phyloP scores from a whole-genome alignment of 2,797 vertebrate genomes.

The Myripristis murdjan region DNA sequence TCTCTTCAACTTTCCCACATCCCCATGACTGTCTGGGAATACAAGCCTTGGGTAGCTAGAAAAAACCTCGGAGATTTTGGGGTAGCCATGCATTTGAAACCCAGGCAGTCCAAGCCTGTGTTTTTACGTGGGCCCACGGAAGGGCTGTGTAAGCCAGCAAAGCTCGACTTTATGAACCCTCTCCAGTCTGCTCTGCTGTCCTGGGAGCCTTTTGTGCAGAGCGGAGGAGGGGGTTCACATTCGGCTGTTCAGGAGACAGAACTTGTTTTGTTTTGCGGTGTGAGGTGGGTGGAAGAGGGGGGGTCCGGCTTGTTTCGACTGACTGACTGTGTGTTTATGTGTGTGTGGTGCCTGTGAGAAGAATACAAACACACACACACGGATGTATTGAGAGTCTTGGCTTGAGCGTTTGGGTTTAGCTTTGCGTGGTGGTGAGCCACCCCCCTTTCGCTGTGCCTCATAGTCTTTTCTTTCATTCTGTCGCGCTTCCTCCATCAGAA shows the following conservation, averaged over 20 bases:
- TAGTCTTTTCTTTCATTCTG: conserved; percentile 47
- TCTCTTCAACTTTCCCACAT: conserved; percentile 43
- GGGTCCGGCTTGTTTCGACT: conserved; percentile 49
- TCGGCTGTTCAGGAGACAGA: conserved; percentile 79
- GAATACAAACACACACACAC: conserved; percentile 31
- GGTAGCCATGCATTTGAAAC: conserved; percentile 53
- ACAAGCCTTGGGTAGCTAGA: conserved; percentile 19
- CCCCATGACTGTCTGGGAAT: conserved; percentile 33
- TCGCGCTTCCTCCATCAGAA: conserved; percentile 59
- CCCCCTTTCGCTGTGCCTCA: conserved; percentile 55
- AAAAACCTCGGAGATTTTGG: conserved; percentile 53
- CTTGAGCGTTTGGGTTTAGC: conserved; percentile 35
- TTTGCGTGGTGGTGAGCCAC: conserved; percentile 17
- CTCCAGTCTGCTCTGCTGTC: conserved; percentile 51
- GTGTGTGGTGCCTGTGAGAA: conserved; percentile 54
- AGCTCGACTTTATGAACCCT: conserved; percentile 67
- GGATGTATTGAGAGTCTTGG: conserved; percentile 45
- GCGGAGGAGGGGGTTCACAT: conserved; percentile 77
- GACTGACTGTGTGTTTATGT: conserved; percentile 55
- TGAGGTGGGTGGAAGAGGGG: conserved; percentile 38
- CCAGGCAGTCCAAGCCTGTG: conserved; percentile 54
- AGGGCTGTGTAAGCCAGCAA: conserved; percentile 62
- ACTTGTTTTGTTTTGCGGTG: conserved; percentile 81
- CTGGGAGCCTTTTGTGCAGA: conserved; percentile 60
- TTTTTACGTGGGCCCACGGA: conserved; percentile 70